Evolutionary conservation across 2,113 vertebrate species (phyloP).

Genomic region (Oryzias curvinotus): DNA sequence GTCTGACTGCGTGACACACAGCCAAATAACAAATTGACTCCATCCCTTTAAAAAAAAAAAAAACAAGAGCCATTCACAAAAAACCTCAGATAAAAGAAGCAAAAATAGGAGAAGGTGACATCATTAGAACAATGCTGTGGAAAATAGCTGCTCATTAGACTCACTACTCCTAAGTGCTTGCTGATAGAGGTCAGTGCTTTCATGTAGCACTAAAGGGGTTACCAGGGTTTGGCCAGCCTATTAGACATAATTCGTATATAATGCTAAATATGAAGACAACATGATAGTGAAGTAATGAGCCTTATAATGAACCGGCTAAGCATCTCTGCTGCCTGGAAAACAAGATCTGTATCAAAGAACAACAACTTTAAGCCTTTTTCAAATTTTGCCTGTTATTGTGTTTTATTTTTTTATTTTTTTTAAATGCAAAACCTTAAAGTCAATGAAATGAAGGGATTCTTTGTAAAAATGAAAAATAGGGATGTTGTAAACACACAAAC

Average conservation of each 20-base stretch:
- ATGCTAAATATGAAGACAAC: conserved; percentile 39
- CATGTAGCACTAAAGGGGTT: conserved; percentile 39
- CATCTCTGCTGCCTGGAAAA: neutral
- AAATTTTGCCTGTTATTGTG: too few species aligned
- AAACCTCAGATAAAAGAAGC: conserved; percentile 18
- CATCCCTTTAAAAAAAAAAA: conserved; percentile 9
- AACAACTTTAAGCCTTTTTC: neutral
- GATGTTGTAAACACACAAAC: too few species aligned
- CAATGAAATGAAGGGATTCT: too few species aligned
- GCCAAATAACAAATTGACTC: conserved; percentile 4
- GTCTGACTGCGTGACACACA: conserved; percentile 17
- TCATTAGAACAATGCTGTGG: conserved; percentile 33
- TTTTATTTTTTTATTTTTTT: neutral
- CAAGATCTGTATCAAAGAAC: neutral
- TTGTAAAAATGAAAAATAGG: too few species aligned
- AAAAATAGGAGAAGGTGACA: conserved; percentile 22
- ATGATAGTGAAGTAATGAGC: conserved; percentile 44
- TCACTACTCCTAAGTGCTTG: conserved; percentile 14
- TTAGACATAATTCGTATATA: conserved; percentile 55
- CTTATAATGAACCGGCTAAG: conserved; percentile 25
- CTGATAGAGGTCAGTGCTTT: conserved; percentile 50
- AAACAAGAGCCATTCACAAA: conserved; percentile 17
- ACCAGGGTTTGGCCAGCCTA: conserved; percentile 37
- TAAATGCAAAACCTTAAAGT: neutral
- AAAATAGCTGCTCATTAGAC: conserved; percentile 48